Conservation (phyloP, 2,113 vertebrate genomes). For the Ramphastos sulfuratus region DNA sequence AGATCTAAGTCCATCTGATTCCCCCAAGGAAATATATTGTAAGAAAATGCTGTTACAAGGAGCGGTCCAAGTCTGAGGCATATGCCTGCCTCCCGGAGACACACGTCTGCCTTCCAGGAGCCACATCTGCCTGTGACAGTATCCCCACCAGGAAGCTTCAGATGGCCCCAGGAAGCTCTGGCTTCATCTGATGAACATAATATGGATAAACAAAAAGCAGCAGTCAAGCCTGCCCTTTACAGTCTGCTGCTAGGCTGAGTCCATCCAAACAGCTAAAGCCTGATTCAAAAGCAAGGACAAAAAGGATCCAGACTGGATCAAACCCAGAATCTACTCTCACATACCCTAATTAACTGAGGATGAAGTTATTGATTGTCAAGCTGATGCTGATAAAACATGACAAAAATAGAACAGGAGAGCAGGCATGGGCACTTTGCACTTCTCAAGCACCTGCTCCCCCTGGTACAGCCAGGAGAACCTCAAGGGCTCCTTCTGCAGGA, state of each 20-base stretch:
- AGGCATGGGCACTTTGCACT: neutral
- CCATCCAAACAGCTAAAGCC: neutral
- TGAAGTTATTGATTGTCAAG: neutral
- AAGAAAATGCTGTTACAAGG: conserved; percentile 44
- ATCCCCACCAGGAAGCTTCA: conserved; percentile 21
- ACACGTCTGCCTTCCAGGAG: conserved; percentile 40
- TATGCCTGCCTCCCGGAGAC: neutral
- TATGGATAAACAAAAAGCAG: conserved; percentile 34
- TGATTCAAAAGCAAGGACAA: neutral
- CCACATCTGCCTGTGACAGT: conserved; percentile 4
- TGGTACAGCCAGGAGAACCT: accelerated
- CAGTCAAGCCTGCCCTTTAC: neutral
- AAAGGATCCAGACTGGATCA: neutral
- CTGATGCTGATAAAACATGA: neutral
- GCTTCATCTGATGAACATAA: conserved; percentile 42
- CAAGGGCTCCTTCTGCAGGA: neutral
- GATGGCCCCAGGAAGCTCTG: conserved; percentile 40
- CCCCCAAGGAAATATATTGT: conserved; percentile 58
- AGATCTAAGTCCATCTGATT: conserved; percentile 60
- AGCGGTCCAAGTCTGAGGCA: neutral
- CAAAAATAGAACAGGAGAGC: neutral
- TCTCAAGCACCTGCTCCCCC: neutral
- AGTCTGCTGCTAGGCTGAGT: neutral
- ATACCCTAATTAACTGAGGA: neutral
- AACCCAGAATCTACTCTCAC: neutral